Conservation (phyloP, 2,113 vertebrate genomes). For the Dunckerocampus dactyliophorus region DNA sequence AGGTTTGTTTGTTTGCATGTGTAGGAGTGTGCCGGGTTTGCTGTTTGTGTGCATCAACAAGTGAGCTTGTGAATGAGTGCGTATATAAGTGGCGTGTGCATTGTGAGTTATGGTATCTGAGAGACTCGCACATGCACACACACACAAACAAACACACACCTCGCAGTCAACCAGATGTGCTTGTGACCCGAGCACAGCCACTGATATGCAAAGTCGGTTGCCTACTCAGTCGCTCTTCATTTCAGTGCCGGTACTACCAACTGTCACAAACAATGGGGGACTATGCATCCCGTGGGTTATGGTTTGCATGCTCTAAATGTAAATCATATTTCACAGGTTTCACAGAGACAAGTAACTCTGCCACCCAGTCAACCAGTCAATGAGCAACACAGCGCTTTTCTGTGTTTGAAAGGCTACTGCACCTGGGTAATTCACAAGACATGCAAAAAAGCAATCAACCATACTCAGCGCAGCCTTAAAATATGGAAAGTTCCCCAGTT, state of each 20-base stretch:
- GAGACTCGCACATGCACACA: constrained; percentile 41
- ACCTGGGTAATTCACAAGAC: constrained; percentile 59
- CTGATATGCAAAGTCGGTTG: constrained; percentile 70
- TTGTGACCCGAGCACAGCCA: constrained; percentile 65
- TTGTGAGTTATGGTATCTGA: constrained; percentile 28
- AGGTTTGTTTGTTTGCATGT: constrained; percentile 72
- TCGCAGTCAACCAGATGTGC: constrained; percentile 69
- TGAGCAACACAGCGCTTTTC: constrained; percentile 29
- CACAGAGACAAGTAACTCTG: constrained; percentile 61
- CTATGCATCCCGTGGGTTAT: constrained; percentile 65
- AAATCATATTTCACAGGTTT: constrained; percentile 70
- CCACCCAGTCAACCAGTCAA: constrained; percentile 51
- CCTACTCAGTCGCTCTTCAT: constrained; percentile 43
- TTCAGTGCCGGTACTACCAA: constrained; percentile 61
- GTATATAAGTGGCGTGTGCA: constrained; percentile 14
- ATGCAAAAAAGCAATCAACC: constrained; percentile 26
- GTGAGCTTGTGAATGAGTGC: constrained; percentile 33
- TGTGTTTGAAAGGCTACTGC: constrained; percentile 38
- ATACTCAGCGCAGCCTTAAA: constrained; percentile 51
- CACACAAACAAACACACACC: constrained; percentile 26
- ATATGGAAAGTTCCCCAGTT: constrained; percentile 44
- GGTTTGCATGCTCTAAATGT: constrained; percentile 69
- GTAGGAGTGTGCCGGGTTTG: constrained; percentile 57
- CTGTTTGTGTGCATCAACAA: constrained; percentile 63
- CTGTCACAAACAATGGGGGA: constrained; percentile 73